Evolutionary conservation across 1,140 invertebrate species (phyloP).

Genomic region (Drosophila melanogaster): Release_6_plus_ISO1_MT NT_033777.3:16790001-16790500

Average conservation of each 20-base stretch:
- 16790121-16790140: conserved; percentile 7
- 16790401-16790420: conserved; percentile 61
- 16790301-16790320: conserved; percentile 23
- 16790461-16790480: neutral
- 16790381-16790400: conserved; percentile 61
- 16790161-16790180: conserved; percentile 16
- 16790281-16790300: conserved; percentile 25
- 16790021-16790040: no score
- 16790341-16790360: conserved; percentile 66
- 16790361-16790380: conserved; percentile 76
- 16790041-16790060: no score
- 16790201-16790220: conserved; percentile 61
- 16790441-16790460: neutral
- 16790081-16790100: no score
- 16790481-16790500: neutral
- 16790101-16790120: neutral
- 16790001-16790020: no score
- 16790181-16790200: conserved; percentile 23
- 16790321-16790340: conserved; percentile 29
- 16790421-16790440: conserved; percentile 46
- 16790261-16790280: conserved; percentile 62
- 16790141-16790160: conserved; percentile 17
- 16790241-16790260: conserved; percentile 47
- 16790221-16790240: conserved; percentile 62
- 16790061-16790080: neutral